These are phyloP conservation scores for Myotis findleyi DNA, from an alignment of 2,797 vertebrate genomes.

Conservation along the genomic window DNA sequence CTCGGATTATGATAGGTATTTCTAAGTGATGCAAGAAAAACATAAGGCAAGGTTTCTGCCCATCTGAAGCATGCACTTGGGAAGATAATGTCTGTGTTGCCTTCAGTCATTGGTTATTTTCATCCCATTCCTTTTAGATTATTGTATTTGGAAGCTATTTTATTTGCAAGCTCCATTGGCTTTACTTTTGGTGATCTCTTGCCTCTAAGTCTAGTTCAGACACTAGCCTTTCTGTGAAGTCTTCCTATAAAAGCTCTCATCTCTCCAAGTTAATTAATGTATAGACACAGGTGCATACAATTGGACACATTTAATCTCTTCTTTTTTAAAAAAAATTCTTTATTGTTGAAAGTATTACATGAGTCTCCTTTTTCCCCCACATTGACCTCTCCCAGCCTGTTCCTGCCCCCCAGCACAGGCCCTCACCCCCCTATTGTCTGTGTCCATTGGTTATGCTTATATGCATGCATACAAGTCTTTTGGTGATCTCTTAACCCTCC, in stretches of 20 bases:
- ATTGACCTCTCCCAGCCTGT: too few species aligned
- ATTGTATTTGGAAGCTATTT: neutral
- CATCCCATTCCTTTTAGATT: neutral
- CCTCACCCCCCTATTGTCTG: too few species aligned
- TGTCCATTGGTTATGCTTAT: too few species aligned
- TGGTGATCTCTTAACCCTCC: too few species aligned
- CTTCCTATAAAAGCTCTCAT: neutral
- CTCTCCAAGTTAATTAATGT: neutral
- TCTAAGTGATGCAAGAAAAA: neutral
- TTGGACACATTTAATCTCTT: neutral
- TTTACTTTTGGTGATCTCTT: neutral
- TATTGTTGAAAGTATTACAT: too few species aligned
- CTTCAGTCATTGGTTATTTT: neutral
- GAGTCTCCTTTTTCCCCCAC: too few species aligned
- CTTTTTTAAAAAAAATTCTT: neutral
- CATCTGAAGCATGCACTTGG: neutral
- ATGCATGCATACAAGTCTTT: too few species aligned
- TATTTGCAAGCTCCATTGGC: neutral
- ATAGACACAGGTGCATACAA: neutral
- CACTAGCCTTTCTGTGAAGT: neutral
- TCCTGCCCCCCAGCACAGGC: too few species aligned
- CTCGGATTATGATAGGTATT: constrained; percentile 8
- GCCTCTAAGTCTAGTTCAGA: neutral
- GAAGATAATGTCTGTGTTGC: neutral
- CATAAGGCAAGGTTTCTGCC: neutral